Evolutionary conservation across 2,113 vertebrate species (phyloP), one percentile per base, ranked within the genome.

Genomic region (Triplophysa dalaica): DNA sequence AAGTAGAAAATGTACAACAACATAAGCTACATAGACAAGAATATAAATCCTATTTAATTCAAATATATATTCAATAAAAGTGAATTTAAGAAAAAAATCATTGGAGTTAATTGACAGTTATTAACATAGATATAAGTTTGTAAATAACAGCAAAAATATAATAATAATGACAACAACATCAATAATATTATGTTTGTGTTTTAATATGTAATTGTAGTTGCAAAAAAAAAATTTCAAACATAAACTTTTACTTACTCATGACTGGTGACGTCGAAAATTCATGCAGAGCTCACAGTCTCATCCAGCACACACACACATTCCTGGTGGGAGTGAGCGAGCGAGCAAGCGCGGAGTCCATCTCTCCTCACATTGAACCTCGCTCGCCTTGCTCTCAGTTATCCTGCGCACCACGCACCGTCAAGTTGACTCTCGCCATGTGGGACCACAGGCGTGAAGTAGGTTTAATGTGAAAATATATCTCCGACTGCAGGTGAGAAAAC

Each of bases 271-370:
- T 88, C 72, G 61, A 64, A 66, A 61, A 81, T 75, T 65, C 76
- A 67, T 70, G 67, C 84, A 85, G 82, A 79, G 75, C 64, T 70
- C 65, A 74, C 62, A 61, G 60, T 70, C 67, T 70, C 67, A 69
- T 54, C 78, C 12, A 84, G 8, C 81, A 72, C 73, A 33, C 77
- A 63, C 56, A 63, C 81, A 80, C 85, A 69, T 84, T 84, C 85
- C 88, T 88, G 68, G 90, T 84, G 80, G 84, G 83, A 87, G 83
- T 85, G 89, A 80, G 87, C 83, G 88, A 80, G 87, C 84, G 88
- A 86, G 85, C 87, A 83, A 83, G 87, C 88, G 81, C 76, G 65
- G 82, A 89, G 89, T 84, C 83, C 58, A 81, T 84, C 74, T 82
- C 81, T 74, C 62, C 54, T 75, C 82, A 70, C 75, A 75, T 60